A percentile compares a stretch with the other conserved stretches of the same genome.
Conservation (phyloP, 2,797 vertebrate species). For the Bryconaethiops microstoma region DNA sequence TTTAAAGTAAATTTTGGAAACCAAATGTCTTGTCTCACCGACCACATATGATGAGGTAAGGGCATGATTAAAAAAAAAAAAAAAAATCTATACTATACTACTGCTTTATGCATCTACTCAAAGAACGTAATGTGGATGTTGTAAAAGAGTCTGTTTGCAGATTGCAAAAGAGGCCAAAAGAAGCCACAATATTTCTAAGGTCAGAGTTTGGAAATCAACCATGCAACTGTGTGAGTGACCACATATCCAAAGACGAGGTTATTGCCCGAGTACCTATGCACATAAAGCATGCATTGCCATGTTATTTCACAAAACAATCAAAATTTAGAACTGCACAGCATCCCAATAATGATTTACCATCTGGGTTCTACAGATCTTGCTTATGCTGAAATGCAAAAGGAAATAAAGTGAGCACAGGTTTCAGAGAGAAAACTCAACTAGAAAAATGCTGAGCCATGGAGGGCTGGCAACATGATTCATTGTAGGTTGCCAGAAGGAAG, state of each 20-base stretch:
- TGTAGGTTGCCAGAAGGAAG: conserved; percentile 45
- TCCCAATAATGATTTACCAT: conserved; percentile 9
- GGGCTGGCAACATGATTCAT: conserved; percentile 43
- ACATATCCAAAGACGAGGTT: conserved; percentile 1
- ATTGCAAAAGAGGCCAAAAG: conserved; percentile 31
- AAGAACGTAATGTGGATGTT: background rate
- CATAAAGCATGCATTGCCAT: conserved; percentile 38
- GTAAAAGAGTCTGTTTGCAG: conserved; percentile 37
- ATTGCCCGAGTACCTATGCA: conserved; percentile 4
- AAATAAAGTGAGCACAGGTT: background rate
- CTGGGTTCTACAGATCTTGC: conserved; percentile 40
- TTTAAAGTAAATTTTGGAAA: too few species aligned
- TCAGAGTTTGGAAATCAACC: conserved; percentile 29
- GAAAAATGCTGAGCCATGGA: background rate
- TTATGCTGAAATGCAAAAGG: conserved; percentile 56
- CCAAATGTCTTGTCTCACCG: too few species aligned
- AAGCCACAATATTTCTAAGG: background rate
- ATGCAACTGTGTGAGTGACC: conserved; percentile 27
- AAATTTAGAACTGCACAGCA: conserved; percentile 2
- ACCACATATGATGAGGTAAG: background rate
- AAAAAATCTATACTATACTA: background rate
- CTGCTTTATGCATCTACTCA: background rate
- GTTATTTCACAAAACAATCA: conserved; percentile 26
- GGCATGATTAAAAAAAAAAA: background rate
- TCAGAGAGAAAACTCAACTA: background rate